Percentiles rank a stretch among this genome's conserved stretches.
phyloP scores from a whole-genome alignment of 2,888 invertebrate species.

The Ennomos quercinarius region DNA sequence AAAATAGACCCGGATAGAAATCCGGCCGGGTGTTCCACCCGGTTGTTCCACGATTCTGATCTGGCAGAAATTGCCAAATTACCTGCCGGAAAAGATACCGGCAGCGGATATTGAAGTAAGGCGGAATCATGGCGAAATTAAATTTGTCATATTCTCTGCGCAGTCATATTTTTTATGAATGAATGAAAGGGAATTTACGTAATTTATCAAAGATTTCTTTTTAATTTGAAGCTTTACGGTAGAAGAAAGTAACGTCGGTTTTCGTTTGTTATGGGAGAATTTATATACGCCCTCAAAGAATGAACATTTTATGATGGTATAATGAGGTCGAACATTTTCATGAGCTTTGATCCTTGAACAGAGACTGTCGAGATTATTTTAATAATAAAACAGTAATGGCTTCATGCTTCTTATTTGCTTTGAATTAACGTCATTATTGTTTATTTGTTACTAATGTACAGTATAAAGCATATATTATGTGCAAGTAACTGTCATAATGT shows the following conservation, averaged over 20 bases:
- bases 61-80: conserved; percentile 42
- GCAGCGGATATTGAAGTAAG: conserved; percentile 48
- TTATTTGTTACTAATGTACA: no score
- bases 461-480: no score
- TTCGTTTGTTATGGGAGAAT: background rate
- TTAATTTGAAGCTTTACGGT: conserved; percentile 8
- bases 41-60: conserved; percentile 21
- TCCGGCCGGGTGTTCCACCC: conserved; percentile 15
- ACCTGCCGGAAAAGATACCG: conserved; percentile 50
- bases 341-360: no score
- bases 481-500: no score
- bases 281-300: background rate
- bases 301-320: no score
- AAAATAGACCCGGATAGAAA: conserved; percentile 10
- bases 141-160: conserved; percentile 27
- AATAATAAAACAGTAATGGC: no score
- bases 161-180: conserved; percentile 10
- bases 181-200: conserved; percentile 7
- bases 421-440: no score
- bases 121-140: conserved; percentile 38
- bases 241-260: conserved; percentile 1
- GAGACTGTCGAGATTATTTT: no score
- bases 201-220: conserved; percentile 8
- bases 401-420: no score
- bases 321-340: no score